Conservation (phyloP, 2,888 invertebrate species). For the Ommatoiulus sabulosus region DNA sequence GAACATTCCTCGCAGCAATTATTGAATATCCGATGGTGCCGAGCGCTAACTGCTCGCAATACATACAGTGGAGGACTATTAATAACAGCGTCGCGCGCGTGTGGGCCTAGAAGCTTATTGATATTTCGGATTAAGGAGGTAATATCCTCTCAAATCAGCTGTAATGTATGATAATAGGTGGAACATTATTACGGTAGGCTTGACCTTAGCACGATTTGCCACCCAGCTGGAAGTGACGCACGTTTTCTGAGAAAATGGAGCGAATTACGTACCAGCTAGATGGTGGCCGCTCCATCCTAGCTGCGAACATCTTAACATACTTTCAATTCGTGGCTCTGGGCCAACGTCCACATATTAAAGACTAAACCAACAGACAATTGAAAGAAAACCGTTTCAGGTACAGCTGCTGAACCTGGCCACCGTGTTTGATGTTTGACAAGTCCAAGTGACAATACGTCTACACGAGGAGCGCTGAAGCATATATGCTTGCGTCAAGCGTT, state of each 20-base stretch:
- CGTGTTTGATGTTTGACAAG: too few relatives aligned
- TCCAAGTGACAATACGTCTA: too few relatives aligned
- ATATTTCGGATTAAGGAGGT: not conserved
- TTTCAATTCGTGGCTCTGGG: too few relatives aligned
- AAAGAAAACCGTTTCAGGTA: too few relatives aligned
- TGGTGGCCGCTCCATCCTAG: too few relatives aligned
- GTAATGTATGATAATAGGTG: constrained; percentile 12
- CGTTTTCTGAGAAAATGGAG: not conserved
- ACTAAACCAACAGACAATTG: too few relatives aligned
- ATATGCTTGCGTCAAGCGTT: too few relatives aligned
- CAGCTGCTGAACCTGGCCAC: too few relatives aligned
- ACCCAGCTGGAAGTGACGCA: not conserved
- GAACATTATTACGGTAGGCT: not conserved
- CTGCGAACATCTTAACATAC: too few relatives aligned
- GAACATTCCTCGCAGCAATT: constrained; percentile 41
- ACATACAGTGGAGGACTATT: constrained; percentile 32
- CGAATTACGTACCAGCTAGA: too few relatives aligned
- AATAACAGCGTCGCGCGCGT: not conserved
- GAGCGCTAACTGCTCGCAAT: constrained; percentile 12
- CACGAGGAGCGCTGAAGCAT: too few relatives aligned
- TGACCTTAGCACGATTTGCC: not conserved
- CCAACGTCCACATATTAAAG: too few relatives aligned
- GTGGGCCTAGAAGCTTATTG: constrained; percentile 1
- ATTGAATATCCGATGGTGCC: constrained; percentile 41
- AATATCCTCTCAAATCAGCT: constrained; percentile 41